Evolutionary conservation across 2,113 vertebrate species (phyloP).

Genomic region (Psittacula cyanocephala): DNA sequence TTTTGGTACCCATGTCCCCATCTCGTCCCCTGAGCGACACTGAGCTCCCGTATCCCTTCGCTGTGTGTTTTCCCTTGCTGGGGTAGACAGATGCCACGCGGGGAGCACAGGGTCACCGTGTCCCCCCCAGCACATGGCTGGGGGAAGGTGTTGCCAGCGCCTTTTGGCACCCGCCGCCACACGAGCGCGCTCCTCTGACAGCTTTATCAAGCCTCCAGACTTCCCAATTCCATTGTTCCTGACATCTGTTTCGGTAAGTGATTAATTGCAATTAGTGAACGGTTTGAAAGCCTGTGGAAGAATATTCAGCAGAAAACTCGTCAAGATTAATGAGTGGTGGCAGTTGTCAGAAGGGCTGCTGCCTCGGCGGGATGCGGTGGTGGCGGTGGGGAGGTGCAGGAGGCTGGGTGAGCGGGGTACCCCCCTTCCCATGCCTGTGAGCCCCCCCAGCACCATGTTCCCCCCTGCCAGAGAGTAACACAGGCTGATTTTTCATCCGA

Average conservation of each 20-base stretch:
- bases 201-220: slow-evolving; percentile 83
- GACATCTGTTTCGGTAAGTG: slow-evolving; percentile 98
- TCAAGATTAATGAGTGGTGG: slow-evolving; percentile 96
- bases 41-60: background rate
- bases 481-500: slow-evolving; percentile 61
- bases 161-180: slow-evolving; percentile 46
- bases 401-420: slow-evolving; percentile 4
- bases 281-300: slow-evolving; percentile 95
- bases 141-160: slow-evolving; percentile 30
- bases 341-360: slow-evolving; percentile 80
- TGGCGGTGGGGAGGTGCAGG: background rate
- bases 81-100: slow-evolving; percentile 6
- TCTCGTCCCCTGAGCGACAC: rapidly evolving
- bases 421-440: background rate
- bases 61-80: background rate
- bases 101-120: slow-evolving; percentile 56
- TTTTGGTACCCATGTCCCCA: rapidly evolving
- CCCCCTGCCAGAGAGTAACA: background rate
- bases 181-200: slow-evolving; percentile 77
- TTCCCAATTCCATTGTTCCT: slow-evolving; percentile 89
- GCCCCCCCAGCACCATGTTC: background rate
- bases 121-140: slow-evolving; percentile 30
- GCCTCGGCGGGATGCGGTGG: slow-evolving; percentile 26
- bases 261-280: slow-evolving; percentile 99
- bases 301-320: slow-evolving; percentile 92